A percentile compares a stretch with the other conserved stretches of the same genome.
Conservation (phyloP, 2,888 invertebrate species). For the Tipula lateralis region DNA sequence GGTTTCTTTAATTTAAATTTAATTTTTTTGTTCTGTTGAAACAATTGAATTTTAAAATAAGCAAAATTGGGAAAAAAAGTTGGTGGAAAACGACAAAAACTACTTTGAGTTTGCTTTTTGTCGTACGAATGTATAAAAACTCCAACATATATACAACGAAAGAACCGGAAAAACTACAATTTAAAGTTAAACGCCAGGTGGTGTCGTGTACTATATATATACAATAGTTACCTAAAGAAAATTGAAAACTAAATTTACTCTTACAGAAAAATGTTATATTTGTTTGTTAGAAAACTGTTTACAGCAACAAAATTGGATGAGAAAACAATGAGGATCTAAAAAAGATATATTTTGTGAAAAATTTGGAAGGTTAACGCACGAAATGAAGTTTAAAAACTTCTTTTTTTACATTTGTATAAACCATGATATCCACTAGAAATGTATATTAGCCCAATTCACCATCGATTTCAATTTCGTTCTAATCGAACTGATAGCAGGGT, state of each 20-base stretch:
- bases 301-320: background rate
- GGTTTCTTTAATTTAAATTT: background rate
- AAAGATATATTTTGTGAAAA: too few species aligned
- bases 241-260: background rate
- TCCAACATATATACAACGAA: too few species aligned
- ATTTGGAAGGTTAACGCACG: too few species aligned
- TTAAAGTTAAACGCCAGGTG: background rate
- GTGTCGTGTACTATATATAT: background rate
- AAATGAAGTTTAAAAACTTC: too few species aligned
- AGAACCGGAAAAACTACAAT: background rate
- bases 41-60: conserved; percentile 1
- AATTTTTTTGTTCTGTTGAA: background rate
- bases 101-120: background rate
- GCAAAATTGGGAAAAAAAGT: background rate
- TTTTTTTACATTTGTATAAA: too few species aligned
- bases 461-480: too few species aligned
- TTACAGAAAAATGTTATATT: background rate
- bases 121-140: background rate
- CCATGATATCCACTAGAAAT: too few species aligned
- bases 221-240: background rate
- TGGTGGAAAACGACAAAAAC: background rate
- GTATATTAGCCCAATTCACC: too few species aligned
- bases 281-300: background rate
- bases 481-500: too few species aligned
- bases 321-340: background rate